phyloP scores from a whole-genome alignment of 2,113 vertebrate species.

The Calypte anna region DNA sequence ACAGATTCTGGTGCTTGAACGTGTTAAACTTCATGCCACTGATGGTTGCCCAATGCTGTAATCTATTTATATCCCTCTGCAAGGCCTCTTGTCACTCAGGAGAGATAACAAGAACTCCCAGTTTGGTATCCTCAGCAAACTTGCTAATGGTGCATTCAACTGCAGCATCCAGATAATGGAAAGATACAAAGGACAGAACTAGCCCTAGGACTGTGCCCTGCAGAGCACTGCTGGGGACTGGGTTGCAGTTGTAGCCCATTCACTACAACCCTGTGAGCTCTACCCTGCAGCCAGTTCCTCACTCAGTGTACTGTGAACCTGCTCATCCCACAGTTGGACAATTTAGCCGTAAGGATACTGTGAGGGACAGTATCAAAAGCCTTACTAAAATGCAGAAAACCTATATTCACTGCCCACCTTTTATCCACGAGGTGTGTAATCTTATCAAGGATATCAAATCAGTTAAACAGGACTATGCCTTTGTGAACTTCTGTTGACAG shows the following conservation, averaged over 20 bases:
- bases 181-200: background rate
- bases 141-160: no score
- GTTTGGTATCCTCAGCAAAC: background rate
- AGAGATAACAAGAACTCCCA: background rate
- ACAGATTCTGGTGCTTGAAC: background rate
- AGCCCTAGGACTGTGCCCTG: background rate
- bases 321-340: background rate
- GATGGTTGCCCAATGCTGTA: background rate
- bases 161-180: background rate
- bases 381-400: background rate
- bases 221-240: background rate
- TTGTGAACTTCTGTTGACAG: background rate
- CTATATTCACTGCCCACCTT: fast-evolving
- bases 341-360: background rate
- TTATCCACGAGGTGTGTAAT: background rate
- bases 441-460: background rate
- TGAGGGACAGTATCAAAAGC: background rate
- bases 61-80: background rate
- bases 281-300: background rate
- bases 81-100: background rate
- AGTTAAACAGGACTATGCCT: background rate
- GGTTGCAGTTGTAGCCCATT: background rate
- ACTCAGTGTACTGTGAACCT: fast-evolving
- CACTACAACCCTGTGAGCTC: background rate
- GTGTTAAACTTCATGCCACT: background rate